Conservation (phyloP, 2,113 vertebrate genomes). For the Sinocyclocheilus rhinocerous region DNA sequence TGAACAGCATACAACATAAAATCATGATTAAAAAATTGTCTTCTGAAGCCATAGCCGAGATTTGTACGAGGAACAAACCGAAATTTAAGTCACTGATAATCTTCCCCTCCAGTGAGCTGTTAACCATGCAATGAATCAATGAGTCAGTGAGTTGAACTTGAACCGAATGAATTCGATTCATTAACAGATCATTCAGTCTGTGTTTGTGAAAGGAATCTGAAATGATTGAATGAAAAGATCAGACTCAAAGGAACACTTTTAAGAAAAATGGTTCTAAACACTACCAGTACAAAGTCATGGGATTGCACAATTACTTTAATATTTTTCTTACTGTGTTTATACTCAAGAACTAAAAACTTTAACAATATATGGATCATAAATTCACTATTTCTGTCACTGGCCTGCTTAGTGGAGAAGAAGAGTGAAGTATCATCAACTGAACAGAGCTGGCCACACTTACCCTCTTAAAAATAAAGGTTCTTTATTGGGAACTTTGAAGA, state of each 20-base stretch:
- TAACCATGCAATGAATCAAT: conserved; percentile 4
- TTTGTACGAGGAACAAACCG: background rate
- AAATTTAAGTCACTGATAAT: conserved; percentile 2
- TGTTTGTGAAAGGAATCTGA: background rate
- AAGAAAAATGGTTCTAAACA: background rate
- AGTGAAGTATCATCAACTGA: background rate
- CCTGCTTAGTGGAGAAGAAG: background rate
- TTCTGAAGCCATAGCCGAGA: background rate
- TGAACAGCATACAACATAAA: background rate
- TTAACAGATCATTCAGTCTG: background rate
- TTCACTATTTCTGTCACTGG: background rate
- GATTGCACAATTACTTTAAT: background rate
- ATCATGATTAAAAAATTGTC: background rate
- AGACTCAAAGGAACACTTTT: background rate
- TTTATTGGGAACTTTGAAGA: background rate
- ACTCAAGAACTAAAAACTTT: background rate
- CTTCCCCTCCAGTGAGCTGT: conserved; percentile 2
- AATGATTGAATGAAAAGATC: background rate
- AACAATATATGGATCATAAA: background rate
- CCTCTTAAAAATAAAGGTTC: background rate
- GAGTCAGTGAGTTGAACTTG: background rate
- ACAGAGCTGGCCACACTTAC: background rate
- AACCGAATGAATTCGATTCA: conserved; percentile 10
- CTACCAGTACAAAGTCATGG: background rate
- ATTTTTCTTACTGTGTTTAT: background rate